These are phyloP conservation scores for Otis tarda DNA, from an alignment of 2,113 vertebrate species.

Conservation along the genomic window DNA sequence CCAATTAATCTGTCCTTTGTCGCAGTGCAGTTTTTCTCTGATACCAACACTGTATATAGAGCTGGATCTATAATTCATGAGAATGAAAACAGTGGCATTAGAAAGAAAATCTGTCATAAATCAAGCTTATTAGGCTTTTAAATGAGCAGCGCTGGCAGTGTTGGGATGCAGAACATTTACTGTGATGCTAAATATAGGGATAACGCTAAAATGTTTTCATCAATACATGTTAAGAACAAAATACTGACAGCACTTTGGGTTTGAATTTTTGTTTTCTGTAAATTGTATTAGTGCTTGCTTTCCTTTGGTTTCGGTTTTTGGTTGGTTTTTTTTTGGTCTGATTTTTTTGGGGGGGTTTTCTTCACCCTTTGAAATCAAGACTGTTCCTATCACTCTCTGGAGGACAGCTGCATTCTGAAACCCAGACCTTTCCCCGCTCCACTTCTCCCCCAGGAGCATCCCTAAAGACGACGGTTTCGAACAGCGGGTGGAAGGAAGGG, in stretches of 20 bases:
- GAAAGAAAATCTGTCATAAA: constrained; percentile 26
- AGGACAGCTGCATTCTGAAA: background rate
- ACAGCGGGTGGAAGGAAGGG: background rate
- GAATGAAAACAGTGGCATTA: constrained; percentile 7
- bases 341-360: background rate
- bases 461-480: rapidly evolving
- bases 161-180: background rate
- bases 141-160: background rate
- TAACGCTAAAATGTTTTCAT: background rate
- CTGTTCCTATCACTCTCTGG: background rate
- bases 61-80: constrained; percentile 32
- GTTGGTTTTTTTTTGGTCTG: background rate
- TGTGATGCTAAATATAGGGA: constrained; percentile 23
- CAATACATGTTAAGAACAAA: background rate
- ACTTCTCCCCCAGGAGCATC: background rate
- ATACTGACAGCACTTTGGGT: background rate
- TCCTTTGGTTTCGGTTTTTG: background rate
- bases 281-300: background rate
- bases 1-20: background rate
- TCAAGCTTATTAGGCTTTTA: background rate
- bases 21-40: background rate
- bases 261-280: background rate
- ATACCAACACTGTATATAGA: background rate
- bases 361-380: background rate
- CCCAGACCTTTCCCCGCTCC: background rate